Evolutionary conservation across 2,797 vertebrate genomes (phyloP).

Genomic region (Anguilla obscura): DNA sequence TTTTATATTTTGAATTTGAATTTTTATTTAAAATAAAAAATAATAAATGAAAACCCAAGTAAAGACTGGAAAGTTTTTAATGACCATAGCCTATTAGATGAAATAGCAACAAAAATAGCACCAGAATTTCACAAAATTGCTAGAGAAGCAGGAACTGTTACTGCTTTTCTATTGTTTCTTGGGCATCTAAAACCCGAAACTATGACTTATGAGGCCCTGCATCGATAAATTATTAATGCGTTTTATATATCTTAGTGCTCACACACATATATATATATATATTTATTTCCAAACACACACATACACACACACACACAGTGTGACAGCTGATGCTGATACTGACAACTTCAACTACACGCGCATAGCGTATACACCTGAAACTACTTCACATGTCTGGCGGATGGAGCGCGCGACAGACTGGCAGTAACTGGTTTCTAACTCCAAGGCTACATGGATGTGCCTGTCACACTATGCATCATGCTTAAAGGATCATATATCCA

Average conservation of each 20-base stretch:
- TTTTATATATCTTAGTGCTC: not conserved
- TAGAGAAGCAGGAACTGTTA: not conserved
- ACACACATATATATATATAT: not conserved
- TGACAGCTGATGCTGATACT: not conserved
- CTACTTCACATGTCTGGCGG: not conserved
- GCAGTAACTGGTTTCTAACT: not conserved
- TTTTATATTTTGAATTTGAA: not conserved
- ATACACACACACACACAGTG: not conserved
- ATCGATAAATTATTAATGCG: not conserved
- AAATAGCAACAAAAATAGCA: not conserved
- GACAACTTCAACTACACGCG: not conserved
- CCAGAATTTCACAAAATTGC: not conserved
- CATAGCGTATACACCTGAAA: not conserved
- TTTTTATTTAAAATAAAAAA: not conserved
- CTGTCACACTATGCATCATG: not conserved
- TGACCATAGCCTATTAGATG: not conserved
- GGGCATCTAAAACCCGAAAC: not conserved
- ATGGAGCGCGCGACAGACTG: not conserved
- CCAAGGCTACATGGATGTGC: not conserved
- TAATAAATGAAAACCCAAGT: not conserved
- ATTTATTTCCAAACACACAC: not conserved
- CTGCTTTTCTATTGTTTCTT: not conserved
- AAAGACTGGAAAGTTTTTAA: not conserved
- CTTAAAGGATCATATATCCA: not conserved
- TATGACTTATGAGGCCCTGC: not conserved